Conservation (phyloP, 1,140 invertebrate genomes). For the Megalopta genalis region DNA sequence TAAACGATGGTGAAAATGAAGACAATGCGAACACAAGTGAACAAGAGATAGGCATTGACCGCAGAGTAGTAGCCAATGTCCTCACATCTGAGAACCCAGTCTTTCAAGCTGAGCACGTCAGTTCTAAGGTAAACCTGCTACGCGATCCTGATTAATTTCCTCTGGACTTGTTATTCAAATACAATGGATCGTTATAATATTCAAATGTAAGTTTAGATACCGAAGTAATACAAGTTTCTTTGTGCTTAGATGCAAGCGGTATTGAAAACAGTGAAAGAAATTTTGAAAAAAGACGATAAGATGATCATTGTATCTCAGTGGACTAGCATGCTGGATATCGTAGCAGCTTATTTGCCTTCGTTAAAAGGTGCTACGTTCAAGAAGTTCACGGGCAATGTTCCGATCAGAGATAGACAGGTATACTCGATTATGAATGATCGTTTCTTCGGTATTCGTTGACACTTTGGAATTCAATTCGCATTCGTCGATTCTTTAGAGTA, state of each 20-base stretch:
- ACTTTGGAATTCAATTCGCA: not conserved
- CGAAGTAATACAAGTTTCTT: not conserved
- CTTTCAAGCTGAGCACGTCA: slow-evolving; percentile 82
- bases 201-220: too few species aligned
- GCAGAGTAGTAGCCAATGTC: slow-evolving; percentile 73
- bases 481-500: slow-evolving; percentile 66
- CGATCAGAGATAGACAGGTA: slow-evolving; percentile 80
- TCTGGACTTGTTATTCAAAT: too few species aligned
- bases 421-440: not conserved
- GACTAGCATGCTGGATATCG: slow-evolving; percentile 87
- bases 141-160: not conserved
- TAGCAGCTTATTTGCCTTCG: slow-evolving; percentile 82
- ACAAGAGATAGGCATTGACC: slow-evolving; percentile 67
- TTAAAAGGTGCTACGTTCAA: slow-evolving; percentile 79
- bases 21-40: slow-evolving; percentile 67
- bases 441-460: not conserved
- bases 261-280: slow-evolving; percentile 81
- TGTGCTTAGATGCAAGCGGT: slow-evolving; percentile 81
- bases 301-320: slow-evolving; percentile 94
- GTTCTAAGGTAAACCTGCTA: slow-evolving; percentile 82
- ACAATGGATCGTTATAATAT: too few species aligned
- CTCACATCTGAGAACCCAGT: slow-evolving; percentile 86
- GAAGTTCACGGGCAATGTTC: slow-evolving; percentile 85
- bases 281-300: slow-evolving; percentile 84
- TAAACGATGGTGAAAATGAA: slow-evolving; percentile 71